A percentile compares a stretch with the other conserved stretches of the same genome.
phyloP scores from a whole-genome alignment of 2,797 vertebrate genomes.

The Chloroceryle inda region DNA sequence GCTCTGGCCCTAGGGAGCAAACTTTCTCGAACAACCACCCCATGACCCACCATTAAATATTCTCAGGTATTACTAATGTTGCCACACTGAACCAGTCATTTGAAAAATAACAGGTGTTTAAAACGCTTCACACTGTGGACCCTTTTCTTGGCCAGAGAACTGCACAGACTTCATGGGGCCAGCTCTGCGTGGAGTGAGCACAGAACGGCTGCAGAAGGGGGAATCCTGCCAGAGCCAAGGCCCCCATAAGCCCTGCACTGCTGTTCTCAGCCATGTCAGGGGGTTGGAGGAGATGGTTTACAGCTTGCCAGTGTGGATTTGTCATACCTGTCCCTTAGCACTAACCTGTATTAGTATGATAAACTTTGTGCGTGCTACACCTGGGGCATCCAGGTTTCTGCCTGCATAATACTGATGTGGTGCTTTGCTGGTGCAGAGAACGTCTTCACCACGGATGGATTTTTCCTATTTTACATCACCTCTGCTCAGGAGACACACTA shows the following conservation, averaged over 20 bases:
- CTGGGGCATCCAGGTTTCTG: background rate
- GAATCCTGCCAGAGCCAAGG: background rate
- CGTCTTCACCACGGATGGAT: accelerated
- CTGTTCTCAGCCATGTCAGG: background rate
- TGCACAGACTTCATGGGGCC: background rate
- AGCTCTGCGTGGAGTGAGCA: background rate
- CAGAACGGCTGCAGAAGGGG: background rate
- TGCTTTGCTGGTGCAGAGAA: background rate
- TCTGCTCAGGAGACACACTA: background rate
- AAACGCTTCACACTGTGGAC: background rate
- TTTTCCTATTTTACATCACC: background rate
- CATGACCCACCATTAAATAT: background rate
- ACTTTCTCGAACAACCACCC: background rate
- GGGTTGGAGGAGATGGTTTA: background rate
- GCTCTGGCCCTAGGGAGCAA: background rate
- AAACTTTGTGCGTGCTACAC: background rate
- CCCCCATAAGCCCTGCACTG: accelerated
- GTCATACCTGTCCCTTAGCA: background rate
- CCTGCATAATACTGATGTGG: accelerated
- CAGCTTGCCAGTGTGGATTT: background rate
- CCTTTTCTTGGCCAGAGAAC: background rate
- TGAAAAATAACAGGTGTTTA: background rate
- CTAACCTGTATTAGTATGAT: background rate
- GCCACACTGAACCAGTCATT: background rate
- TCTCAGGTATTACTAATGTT: background rate